Base-by-base conservation (phyloP, 2,797 vertebrate genomes). In the Craterocephalus amniculus region DNA sequence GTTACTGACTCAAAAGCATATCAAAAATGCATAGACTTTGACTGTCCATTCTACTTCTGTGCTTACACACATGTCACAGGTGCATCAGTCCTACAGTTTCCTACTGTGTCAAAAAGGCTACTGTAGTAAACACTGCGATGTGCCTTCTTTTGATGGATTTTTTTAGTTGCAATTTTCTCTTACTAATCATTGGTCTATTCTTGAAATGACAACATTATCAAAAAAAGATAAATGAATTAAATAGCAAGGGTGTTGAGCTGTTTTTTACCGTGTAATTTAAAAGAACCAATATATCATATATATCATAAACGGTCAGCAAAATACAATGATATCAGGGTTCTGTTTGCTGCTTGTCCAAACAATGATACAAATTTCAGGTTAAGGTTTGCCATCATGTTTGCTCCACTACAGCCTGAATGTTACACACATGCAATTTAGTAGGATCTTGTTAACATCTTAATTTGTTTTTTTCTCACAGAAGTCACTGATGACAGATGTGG, bases 391-490 rank as follows among this genome's bases (percentile, higher is more conserved):
- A 22, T 4, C 11, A 43, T 38, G 22, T 8, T 27, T 14, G 14
- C 58, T 10, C 20, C 24, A 22, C 31, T 67, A 34, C 3, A 26
- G 22, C 16, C 14, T 48, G 12, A 27, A 67, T 18, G 29, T 4
- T 20, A 4, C 40, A 48, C 22, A 57, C 34, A 12, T 31, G 58
- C 66, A 38, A 56, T 60, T 60, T 40, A 16, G 48, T 36, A 38
- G 4, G 24, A n/a, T 20, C 7, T 20, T 59, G 32, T 49, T 73
- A 59, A 58, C 49, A 72, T 54, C 22, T 57, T 40, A 69, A 63
- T 60, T 18, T 20, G 59, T 27, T 61, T 67, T 61, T 67, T 1
- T 18, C 31, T 31, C 35, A 4, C 67, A 5, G 13, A 64, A 32
- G 29, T 63, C 27, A 18, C 24, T 40, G 22, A 18, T 18, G 7